phyloP scores from a whole-genome alignment of 2,888 invertebrate species.

The Kuschelorhynchus macadamiae region DNA sequence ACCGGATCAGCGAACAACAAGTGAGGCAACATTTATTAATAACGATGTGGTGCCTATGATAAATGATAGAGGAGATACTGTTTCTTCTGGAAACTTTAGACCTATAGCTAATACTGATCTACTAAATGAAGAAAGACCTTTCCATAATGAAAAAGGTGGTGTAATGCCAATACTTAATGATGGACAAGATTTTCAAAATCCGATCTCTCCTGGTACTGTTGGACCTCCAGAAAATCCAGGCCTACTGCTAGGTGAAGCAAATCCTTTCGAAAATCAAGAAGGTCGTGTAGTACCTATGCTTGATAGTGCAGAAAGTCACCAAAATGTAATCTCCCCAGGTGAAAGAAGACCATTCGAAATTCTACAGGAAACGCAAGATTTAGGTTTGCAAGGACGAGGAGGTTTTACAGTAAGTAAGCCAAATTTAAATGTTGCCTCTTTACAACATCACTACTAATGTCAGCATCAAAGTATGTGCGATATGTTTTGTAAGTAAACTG shows the following conservation, averaged over 20 bases:
- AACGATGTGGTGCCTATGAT: neutral
- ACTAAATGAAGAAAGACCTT: no score
- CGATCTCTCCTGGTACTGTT: neutral
- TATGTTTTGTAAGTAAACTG: no score
- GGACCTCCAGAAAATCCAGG: neutral
- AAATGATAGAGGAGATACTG: neutral
- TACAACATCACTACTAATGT: no score
- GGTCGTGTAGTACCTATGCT: no score
- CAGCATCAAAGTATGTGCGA: no score
- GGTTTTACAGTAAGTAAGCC: constrained; percentile 2
- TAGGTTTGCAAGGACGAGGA: neutral
- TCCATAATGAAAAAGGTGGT: no score
- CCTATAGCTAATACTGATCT: no score
- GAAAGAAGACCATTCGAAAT: no score
- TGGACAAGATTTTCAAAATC: neutral
- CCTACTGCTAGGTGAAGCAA: neutral
- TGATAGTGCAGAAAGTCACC: no score
- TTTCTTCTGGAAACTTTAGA: no score
- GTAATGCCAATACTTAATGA: neutral
- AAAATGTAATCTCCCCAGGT: no score
- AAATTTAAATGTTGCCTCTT: no score
- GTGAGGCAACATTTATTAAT: neutral
- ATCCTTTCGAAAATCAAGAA: neutral
- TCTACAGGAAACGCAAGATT: neutral
- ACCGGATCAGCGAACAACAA: neutral